These are phyloP conservation scores for Eubasilissa splendida DNA, from an alignment of 2,888 invertebrate species.

Conservation along the genomic window DNA sequence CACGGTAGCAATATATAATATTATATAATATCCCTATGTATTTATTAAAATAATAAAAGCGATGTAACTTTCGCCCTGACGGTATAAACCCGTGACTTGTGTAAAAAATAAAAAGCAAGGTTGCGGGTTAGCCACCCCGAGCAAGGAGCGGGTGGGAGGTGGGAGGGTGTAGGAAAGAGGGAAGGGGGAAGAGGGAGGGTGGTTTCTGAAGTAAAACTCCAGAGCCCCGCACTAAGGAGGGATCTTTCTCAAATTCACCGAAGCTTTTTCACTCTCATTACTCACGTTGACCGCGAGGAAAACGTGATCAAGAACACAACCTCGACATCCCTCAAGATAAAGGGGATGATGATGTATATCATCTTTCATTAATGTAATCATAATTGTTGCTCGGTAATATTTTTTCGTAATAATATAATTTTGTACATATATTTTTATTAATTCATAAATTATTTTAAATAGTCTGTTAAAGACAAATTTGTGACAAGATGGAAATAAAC, in stretches of 20 bases:
- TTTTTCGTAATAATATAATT: too few relatives aligned
- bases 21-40: too few relatives aligned
- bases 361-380: too few relatives aligned
- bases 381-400: too few relatives aligned
- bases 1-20: too few relatives aligned
- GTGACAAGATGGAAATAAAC: too few relatives aligned
- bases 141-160: not conserved
- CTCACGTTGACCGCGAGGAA: slow-evolving; percentile 9
- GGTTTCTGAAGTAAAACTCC: slow-evolving; percentile 21
- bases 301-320: not conserved
- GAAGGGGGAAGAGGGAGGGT: not conserved
- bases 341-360: not conserved
- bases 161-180: not conserved
- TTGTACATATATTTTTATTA: too few relatives aligned
- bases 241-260: slow-evolving; percentile 24
- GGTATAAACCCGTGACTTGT: too few relatives aligned
- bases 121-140: not conserved
- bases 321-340: not conserved
- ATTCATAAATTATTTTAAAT: too few relatives aligned
- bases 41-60: too few relatives aligned
- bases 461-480: too few relatives aligned
- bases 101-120: not conserved
- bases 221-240: not conserved
- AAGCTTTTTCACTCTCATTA: slow-evolving; percentile 20
- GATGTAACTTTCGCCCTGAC: too few relatives aligned